Conservation (phyloP, 2,113 vertebrate species). For the Platycercus adscitus region DNA sequence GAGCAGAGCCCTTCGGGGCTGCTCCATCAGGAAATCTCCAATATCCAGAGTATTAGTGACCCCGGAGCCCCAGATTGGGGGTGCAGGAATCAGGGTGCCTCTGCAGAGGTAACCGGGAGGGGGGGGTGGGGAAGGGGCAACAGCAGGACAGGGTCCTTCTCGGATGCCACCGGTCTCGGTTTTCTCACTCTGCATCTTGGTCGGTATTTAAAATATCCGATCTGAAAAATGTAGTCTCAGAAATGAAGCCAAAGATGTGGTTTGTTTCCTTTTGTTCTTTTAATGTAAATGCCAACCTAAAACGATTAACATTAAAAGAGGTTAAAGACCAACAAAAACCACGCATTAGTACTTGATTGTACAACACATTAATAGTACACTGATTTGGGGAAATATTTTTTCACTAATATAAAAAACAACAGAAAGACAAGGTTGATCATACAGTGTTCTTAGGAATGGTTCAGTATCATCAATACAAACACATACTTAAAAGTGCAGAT, state of each 20-base stretch:
- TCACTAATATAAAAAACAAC: background rate
- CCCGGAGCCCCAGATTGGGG: background rate
- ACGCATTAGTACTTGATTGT: background rate
- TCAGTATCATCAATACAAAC: conserved; percentile 16
- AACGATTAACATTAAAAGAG: conserved; percentile 34
- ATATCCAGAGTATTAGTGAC: rapidly evolving
- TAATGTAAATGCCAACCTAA: conserved; percentile 55
- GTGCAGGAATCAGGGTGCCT: background rate
- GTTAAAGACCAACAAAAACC: background rate
- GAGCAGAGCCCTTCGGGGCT: background rate
- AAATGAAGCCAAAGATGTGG: background rate
- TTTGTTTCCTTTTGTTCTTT: conserved; percentile 1
- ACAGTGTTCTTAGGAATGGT: conserved; percentile 21
- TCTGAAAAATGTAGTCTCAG: background rate
- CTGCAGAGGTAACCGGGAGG: background rate
- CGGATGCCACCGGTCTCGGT: background rate
- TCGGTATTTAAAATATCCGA: background rate
- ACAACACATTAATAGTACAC: background rate
- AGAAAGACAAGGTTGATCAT: conserved; percentile 3
- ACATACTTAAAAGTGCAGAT: conserved; percentile 42
- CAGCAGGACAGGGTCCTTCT: background rate
- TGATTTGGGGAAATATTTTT: background rate
- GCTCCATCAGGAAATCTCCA: background rate
- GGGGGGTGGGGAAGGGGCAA: background rate
- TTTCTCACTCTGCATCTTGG: background rate